Evolutionary conservation across 2,888 invertebrate species (phyloP), one percentile per base, ranked within the genome.

Genomic region (Polydrusus pterygomalis): DNA sequence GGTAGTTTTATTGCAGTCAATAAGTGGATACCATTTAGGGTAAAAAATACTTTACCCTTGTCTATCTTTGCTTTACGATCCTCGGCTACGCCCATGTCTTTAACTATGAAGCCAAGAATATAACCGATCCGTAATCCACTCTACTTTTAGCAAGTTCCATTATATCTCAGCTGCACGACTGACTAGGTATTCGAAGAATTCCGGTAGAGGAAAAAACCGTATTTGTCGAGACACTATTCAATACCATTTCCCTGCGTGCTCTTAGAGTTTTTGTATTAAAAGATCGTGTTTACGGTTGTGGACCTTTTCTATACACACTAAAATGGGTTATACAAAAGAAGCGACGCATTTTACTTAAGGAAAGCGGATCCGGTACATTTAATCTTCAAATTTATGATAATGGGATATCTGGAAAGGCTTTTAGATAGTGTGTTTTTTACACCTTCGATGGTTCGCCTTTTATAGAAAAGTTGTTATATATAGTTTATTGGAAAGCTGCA

Each of bases 341-440:
- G 40, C 47, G 34, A 67, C 43, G 67, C 49, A 67, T 68, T 65
- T 74, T 74, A 74, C 62, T 74, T 68, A 67, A 74, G 47, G 51
- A 60, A 68, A 74, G 49, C 67, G 62, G 73, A 74, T 74, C 60
- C 73, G 40, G 67, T 62, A 74, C 73, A 68, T 74, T 74, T 72
- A 65, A 72, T 72, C 72, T 68, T 49, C 68, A 62, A 74, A 74
- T 74, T 68, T 68, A 58, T 68, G 54, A 58, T 54, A 68, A 60
- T 25, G 68, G 68, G 20, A 45, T 25, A 38, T 51, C 40, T 38
- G 38, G 18, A 49, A 54, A 54, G 45, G 49, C 67, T 60, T 38
- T 60, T 60, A 60, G 58, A 60, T 60, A 60, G 58, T 60, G 30
- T 38, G 11, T 60, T 60, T 60, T 56, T 38, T 60, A 38, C 10